Evolutionary conservation across 2,888 invertebrate genomes (phyloP).

Genomic region (Leptopilina syphax): DNA sequence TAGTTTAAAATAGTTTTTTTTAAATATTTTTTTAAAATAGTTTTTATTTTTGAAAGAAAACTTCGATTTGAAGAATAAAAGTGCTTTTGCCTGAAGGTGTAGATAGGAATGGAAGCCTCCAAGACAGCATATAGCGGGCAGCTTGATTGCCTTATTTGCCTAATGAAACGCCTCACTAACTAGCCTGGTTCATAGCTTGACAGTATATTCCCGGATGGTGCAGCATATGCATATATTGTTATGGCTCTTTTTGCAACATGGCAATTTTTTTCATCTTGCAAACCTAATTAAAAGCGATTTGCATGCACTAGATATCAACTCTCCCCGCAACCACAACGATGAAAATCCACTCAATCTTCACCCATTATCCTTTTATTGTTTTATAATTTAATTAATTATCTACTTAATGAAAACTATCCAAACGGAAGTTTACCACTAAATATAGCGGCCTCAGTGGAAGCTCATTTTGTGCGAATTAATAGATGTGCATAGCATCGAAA

Average conservation of each 20-base stretch:
- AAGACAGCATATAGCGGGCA: constrained; percentile 57
- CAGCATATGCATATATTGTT: constrained; percentile 69
- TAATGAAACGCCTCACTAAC: constrained; percentile 75
- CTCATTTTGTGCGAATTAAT: no score
- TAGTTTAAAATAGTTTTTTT: no score
- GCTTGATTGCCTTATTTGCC: constrained; percentile 74
- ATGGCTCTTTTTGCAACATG: constrained; percentile 68
- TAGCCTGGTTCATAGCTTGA: constrained; percentile 61
- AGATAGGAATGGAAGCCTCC: neutral
- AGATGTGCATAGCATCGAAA: no score
- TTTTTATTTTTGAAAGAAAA: no score
- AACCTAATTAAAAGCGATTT: constrained; percentile 41
- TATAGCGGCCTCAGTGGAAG: no score
- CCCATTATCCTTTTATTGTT: neutral
- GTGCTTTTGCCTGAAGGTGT: neutral
- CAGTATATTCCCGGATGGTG: constrained; percentile 42
- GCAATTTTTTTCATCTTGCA: constrained; percentile 59
- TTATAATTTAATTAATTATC: neutral
- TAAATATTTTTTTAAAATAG: no score
- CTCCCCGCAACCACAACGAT: neutral
- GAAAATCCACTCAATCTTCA: neutral
- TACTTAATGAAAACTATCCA: neutral
- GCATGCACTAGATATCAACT: neutral
- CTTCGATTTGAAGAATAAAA: neutral
- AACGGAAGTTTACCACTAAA: no score